Base-by-base conservation (phyloP, 2,797 vertebrate genomes). In the Aldrovandia affinis region DNA sequence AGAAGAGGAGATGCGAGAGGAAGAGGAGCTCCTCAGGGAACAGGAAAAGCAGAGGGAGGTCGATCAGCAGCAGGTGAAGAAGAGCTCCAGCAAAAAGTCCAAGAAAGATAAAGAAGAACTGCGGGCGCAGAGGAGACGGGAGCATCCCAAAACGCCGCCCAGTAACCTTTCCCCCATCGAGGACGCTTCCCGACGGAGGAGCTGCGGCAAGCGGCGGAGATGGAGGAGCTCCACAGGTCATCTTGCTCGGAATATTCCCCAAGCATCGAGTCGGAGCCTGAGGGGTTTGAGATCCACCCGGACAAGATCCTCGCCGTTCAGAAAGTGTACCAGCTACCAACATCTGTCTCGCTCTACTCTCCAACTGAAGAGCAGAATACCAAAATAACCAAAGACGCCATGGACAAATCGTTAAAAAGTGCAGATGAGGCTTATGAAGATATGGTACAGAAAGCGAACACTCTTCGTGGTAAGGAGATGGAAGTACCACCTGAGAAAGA, bases 371-470 rank as follows among this genome's bases (percentile, higher is more conserved):
- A 97, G 70, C 90, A 95, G 88, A 87, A 93, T 84, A 1, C 63
- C 87, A 91, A 94, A 87, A 88, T 93, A 80, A 83, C 90, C 75
- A 94, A 93, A 90, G 94, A 92, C 84, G 90, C 78, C 54, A 73
- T 80, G 54, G 95, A 93, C 89, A 96, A 95, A 87, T 0, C 88
- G 78, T 91, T 98, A 81, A 98, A 96, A 95, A 97, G 95, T 91
- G 97, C 98, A 0, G 97, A 99, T 92, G 98, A 98, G 88, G 96
- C 97, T 8, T 99, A 99, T 93, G 98, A 99, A 86, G 97, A 99
- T 91, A 97, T 99, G 88, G 94, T 99, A 90, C 94, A 97, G 6
- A 97, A 95, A 88, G 95, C 96, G 50, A 97, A 97, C 87, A 93
- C 96, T 81, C 97, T 97, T 92, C 96, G 96, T 84, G 90, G 86